A percentile compares a stretch with the other conserved stretches of the same genome.
Conservation (phyloP, 2,797 vertebrate species). For the Phataginus tricuspis region DNA sequence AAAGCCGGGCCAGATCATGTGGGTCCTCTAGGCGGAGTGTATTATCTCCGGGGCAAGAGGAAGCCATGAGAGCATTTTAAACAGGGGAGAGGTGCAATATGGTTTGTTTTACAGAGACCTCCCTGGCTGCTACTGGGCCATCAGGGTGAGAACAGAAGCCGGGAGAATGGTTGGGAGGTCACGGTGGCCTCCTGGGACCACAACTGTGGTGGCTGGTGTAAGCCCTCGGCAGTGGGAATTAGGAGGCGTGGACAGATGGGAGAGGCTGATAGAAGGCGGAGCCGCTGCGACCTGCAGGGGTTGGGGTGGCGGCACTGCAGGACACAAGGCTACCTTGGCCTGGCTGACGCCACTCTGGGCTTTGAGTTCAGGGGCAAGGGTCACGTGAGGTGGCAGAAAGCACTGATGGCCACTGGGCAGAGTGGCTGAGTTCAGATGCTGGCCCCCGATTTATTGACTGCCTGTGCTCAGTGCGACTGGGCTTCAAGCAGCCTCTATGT, state of each 20-base stretch:
- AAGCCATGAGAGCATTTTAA: not conserved
- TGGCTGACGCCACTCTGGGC: rapidly evolving
- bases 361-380: not conserved
- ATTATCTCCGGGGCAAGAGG: not conserved
- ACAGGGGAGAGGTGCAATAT: rapidly evolving
- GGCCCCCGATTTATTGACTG: not conserved
- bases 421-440: not conserved
- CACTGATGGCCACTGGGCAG: rapidly evolving
- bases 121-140: not conserved
- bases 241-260: not conserved
- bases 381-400: rapidly evolving
- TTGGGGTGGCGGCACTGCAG: too few species aligned
- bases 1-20: rapidly evolving
- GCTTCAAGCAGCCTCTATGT: not conserved
- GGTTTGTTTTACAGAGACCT: not conserved
- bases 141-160: not conserved
- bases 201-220: not conserved
- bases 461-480: not conserved
- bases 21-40: not conserved
- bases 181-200: not conserved
- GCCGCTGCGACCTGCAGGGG: rapidly evolving
- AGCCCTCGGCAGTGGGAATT: not conserved
- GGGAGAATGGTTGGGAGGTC: not conserved
- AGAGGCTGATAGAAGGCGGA: not conserved
- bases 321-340: rapidly evolving